phyloP scores from a whole-genome alignment of 2,113 vertebrate species.

The Scomber colias region DNA sequence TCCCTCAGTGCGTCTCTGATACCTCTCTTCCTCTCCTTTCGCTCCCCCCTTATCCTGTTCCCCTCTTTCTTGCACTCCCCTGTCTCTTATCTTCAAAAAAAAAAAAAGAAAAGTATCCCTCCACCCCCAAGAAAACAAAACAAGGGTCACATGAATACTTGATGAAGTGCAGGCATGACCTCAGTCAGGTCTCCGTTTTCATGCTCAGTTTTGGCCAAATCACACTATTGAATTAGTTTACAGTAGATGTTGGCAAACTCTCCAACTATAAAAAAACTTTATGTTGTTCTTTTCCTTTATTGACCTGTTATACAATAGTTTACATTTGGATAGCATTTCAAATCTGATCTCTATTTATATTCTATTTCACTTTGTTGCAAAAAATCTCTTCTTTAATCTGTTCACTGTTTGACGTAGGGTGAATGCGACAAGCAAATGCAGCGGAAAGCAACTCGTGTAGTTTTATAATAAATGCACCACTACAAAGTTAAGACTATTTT shows the following conservation, averaged over 20 bases:
- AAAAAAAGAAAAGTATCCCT: conserved; percentile 55
- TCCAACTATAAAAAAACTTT: conserved; percentile 1
- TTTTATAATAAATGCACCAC: conserved; percentile 30
- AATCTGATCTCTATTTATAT: neutral
- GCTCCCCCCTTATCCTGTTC: conserved; percentile 4
- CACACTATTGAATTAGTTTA: neutral
- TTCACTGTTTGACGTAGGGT: neutral
- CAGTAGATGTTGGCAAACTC: neutral
- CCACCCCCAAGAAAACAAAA: conserved; percentile 49
- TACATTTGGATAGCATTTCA: conserved; percentile 10
- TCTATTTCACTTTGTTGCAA: neutral
- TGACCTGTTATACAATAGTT: neutral
- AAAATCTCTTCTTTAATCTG: conserved; percentile 8
- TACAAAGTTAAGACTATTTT: neutral
- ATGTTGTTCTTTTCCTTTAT: conserved; percentile 6
- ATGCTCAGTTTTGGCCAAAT: conserved; percentile 32
- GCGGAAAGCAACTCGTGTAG: neutral
- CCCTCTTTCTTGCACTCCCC: neutral
- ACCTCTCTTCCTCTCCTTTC: conserved; percentile 30
- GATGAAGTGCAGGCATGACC: conserved; percentile 66
- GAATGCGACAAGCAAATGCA: conserved; percentile 9
- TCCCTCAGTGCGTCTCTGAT: neutral
- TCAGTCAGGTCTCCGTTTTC: conserved; percentile 46
- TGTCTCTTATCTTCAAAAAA: conserved; percentile 50
- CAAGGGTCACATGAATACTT: conserved; percentile 63